phyloP scores from a whole-genome alignment of 2,888 invertebrate genomes.

The Drosophila cognata region DNA sequence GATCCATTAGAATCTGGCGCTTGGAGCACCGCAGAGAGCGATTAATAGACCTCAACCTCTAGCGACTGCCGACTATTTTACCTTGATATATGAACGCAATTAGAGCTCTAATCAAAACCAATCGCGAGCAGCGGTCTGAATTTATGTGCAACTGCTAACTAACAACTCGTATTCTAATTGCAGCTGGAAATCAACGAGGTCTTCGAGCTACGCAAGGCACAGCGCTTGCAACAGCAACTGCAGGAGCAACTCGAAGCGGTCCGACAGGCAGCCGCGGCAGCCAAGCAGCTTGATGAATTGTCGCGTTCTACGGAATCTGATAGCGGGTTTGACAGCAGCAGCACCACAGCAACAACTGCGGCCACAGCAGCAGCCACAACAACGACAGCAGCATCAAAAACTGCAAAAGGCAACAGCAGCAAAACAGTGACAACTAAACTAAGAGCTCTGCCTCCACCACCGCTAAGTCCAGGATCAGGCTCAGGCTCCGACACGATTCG shows the following conservation, averaged over 20 bases:
- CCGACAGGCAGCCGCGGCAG: slow-evolving; percentile 41
- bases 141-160: slow-evolving; percentile 57
- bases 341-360: slow-evolving; percentile 56
- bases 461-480: slow-evolving; percentile 36
- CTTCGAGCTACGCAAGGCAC: slow-evolving; percentile 83
- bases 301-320: slow-evolving; percentile 83
- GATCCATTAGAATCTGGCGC: slow-evolving; percentile 67
- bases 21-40: slow-evolving; percentile 32
- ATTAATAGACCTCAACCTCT: slow-evolving; percentile 37
- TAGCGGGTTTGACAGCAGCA: slow-evolving; percentile 80
- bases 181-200: slow-evolving; percentile 85
- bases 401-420: slow-evolving; percentile 22
- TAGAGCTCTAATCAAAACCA: slow-evolving; percentile 72
- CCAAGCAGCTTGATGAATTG: slow-evolving; percentile 81
- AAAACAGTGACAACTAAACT: slow-evolving; percentile 79
- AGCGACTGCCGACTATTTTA: slow-evolving; percentile 47
- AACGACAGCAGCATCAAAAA: slow-evolving; percentile 33
- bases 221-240: slow-evolving; percentile 71
- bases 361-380: slow-evolving; percentile 58
- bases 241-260: slow-evolving; percentile 54
- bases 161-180: slow-evolving; percentile 59
- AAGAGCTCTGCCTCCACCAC: slow-evolving; percentile 75
- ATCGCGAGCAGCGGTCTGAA: slow-evolving; percentile 42
- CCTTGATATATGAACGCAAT: slow-evolving; percentile 74
- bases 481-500: slow-evolving; percentile 6